A percentile compares a stretch with the other conserved stretches of the same genome.
These are phyloP conservation scores for Cyclargus thomasi DNA, from an alignment of 1,140 invertebrate species.

Conservation along the genomic window DNA sequence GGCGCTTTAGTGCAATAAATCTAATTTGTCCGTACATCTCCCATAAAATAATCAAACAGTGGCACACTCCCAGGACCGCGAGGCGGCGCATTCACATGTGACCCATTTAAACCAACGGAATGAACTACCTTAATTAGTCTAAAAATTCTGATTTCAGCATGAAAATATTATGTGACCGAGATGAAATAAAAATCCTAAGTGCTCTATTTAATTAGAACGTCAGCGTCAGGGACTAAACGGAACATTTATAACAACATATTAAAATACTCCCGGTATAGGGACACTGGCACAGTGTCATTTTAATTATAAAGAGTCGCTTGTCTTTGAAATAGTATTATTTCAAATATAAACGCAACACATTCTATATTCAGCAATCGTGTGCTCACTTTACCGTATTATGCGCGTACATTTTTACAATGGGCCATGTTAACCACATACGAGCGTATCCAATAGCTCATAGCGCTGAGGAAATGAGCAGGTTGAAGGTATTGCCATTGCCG, in stretches of 20 bases:
- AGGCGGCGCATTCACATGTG: background rate
- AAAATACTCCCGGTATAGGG: background rate
- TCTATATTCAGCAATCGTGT: too few relatives aligned
- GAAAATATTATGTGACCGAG: background rate
- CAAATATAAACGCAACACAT: too few relatives aligned
- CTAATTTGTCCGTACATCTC: background rate
- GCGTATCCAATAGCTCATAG: too few relatives aligned
- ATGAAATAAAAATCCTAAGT: slow-evolving; percentile 2
- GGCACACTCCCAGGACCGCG: background rate
- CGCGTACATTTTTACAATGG: too few relatives aligned
- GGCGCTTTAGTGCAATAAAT: background rate
- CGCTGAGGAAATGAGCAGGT: too few relatives aligned
- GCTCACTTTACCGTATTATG: too few relatives aligned
- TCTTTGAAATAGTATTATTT: too few relatives aligned
- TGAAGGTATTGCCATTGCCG: too few relatives aligned
- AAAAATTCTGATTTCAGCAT: background rate
- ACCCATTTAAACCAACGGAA: slow-evolving; percentile 5
- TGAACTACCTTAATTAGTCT: slow-evolving; percentile 11
- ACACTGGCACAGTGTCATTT: too few relatives aligned
- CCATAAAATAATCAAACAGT: background rate
- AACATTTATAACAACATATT: slow-evolving; percentile 1
- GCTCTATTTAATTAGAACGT: slow-evolving; percentile 10
- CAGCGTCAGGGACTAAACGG: background rate
- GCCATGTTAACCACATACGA: too few relatives aligned
- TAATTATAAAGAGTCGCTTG: too few relatives aligned